These are phyloP conservation scores for Paguma larvata DNA, from an alignment of 2,797 vertebrate genomes.

Conservation along the genomic window DNA sequence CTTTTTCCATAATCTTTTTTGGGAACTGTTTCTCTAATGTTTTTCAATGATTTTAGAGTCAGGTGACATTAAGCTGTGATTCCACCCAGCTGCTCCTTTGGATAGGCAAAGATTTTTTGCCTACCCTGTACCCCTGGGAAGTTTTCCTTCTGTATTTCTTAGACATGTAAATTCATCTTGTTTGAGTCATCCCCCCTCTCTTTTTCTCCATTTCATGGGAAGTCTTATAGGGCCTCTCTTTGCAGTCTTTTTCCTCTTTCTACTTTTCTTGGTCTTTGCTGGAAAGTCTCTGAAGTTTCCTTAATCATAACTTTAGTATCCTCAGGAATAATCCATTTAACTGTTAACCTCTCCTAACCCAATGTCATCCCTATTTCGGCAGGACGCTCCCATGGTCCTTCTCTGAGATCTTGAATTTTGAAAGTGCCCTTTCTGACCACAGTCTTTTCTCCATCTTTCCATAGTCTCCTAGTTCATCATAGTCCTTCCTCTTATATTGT, in stretches of 20 bases:
- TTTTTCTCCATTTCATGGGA: not conserved
- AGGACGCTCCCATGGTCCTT: not conserved
- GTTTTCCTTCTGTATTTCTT: not conserved
- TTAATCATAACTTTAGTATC: not conserved
- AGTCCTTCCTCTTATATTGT: not conserved
- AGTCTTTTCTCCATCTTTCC: not conserved
- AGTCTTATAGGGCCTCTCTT: not conserved
- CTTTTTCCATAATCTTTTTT: slow-evolving; percentile 59
- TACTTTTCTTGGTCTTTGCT: slow-evolving; percentile 23
- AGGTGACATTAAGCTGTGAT: slow-evolving; percentile 20
- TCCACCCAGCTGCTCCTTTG: slow-evolving; percentile 45
- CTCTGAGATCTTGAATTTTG: slow-evolving; percentile 30
- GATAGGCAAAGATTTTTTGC: not conserved
- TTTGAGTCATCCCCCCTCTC: not conserved
- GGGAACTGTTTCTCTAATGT: slow-evolving; percentile 17
- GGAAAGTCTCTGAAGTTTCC: not conserved
- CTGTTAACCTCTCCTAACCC: not conserved
- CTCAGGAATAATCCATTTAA: not conserved
- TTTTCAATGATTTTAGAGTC: slow-evolving; percentile 60
- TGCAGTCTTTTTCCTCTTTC: not conserved
- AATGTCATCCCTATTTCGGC: not conserved
- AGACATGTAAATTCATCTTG: not conserved
- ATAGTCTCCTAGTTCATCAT: not conserved
- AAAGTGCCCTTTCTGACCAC: not conserved
- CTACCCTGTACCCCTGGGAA: not conserved